These are phyloP conservation scores for Hylomyscus alleni DNA, from an alignment of 2,797 vertebrate genomes.

Conservation along the genomic window DNA sequence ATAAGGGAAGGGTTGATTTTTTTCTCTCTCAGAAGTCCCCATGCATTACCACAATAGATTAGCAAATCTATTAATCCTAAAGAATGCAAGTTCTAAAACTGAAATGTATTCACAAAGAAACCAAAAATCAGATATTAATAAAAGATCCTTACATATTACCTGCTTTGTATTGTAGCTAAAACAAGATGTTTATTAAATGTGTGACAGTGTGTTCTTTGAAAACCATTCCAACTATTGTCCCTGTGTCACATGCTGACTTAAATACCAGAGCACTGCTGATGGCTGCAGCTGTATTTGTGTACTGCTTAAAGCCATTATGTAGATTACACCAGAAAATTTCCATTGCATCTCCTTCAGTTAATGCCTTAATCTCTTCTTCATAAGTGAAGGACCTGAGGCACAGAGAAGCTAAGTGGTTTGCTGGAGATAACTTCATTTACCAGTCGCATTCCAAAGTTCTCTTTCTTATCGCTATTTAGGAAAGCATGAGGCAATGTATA, in stretches of 20 bases:
- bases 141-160: neutral
- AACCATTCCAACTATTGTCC: neutral
- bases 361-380: slow-evolving; percentile 9
- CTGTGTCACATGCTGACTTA: neutral
- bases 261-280: neutral
- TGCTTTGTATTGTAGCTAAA: neutral
- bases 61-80: neutral
- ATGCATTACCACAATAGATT: neutral
- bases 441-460: neutral
- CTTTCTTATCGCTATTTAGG: neutral
- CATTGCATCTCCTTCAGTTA: neutral
- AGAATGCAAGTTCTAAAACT: neutral
- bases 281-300: neutral
- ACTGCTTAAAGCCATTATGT: neutral
- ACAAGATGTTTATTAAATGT: neutral
- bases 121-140: neutral
- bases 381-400: neutral
- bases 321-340: neutral
- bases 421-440: slow-evolving; percentile 21
- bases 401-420: neutral
- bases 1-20: neutral
- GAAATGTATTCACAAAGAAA: neutral
- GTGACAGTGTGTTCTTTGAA: neutral
- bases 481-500: neutral
- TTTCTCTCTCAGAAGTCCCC: neutral